Conservation (phyloP, 2,113 vertebrate species). For the Mola mola region DNA sequence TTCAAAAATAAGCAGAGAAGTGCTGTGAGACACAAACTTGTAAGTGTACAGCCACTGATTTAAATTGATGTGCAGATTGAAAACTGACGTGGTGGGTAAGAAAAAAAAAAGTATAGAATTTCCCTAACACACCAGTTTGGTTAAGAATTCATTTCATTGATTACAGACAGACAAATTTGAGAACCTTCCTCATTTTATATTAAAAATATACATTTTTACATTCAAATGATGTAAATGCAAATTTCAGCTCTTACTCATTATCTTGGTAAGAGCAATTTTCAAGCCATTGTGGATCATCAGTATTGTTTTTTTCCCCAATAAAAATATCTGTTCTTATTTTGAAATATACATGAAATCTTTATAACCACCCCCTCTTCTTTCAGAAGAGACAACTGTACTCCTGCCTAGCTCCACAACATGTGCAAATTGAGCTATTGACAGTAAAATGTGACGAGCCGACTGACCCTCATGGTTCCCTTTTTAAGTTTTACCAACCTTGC, state of each 20-base stretch:
- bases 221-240: conserved; percentile 45
- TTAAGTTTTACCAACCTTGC: conserved; percentile 6
- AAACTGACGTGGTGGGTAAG: conserved; percentile 1
- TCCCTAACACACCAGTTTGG: too few species aligned
- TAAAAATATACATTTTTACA: conserved; percentile 54
- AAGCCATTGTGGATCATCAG: conserved; percentile 15
- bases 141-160: too few species aligned
- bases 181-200: conserved; percentile 16
- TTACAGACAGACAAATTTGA: too few species aligned
- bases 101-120: too few species aligned
- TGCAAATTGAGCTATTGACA: conserved; percentile 49
- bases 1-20: conserved; percentile 1
- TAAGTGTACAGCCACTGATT: conserved; percentile 6
- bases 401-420: conserved; percentile 27
- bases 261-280: conserved; percentile 5
- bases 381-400: conserved; percentile 7
- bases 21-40: conserved; percentile 16
- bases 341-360: conserved; percentile 9
- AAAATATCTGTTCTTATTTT: conserved; percentile 8
- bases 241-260: conserved; percentile 15
- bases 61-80: conserved; percentile 15
- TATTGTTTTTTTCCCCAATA: not conserved
- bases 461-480: conserved; percentile 25
- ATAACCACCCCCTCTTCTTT: conserved; percentile 2
- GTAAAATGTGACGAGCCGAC: conserved; percentile 10